Evolutionary conservation across 2,888 invertebrate species (phyloP), one percentile per base, ranked within the genome.

Genomic region (Allygus modestus): DNA sequence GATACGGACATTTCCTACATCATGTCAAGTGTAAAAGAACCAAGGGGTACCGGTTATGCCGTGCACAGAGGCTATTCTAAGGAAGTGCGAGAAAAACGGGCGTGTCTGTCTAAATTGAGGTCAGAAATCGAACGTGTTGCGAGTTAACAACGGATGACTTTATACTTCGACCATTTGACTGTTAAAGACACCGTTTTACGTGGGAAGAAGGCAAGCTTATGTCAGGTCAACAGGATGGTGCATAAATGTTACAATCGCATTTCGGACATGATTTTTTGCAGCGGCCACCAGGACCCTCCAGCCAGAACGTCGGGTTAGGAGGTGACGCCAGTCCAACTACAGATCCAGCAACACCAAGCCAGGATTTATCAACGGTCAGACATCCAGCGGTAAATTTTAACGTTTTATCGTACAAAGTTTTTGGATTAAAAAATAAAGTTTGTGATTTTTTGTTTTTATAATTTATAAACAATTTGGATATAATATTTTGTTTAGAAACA

Each of bases 401-500:
- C 5, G 20, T 31, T 41, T 46, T 75, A 37, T 26, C 75, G 15
- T 37, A 75, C 33, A 75, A 75, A n/a, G 46, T 75, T 43, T 37
- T 0, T 20, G 75, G 41, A 1, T 37, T 37, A 41, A 75, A 75
- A 46, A n/a, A 15, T 51, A 79, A 43, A n/a, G 28, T 17, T 23
- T 20, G 37, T 43, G 46, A 79, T 46, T n/a, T 31, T 79, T 31
- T 9, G 15, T 79, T 79, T 79, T 11, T 46, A 28, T 15, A 46
- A 0, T 79, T 79, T 23, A 23, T 79, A 11, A 79, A 51, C 7
- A 79, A 51, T 11, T 79, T 9, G 7, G 51, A 79, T 51, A 20
- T 46, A 79, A 26, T 79, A 37, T 7, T 79, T 79, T 54, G 28
- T 12, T 75, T 54, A 43, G 79, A 79, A 46, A 46, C 51, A 79